phyloP scores from a whole-genome alignment of 2,113 vertebrate genomes.

The Pygoscelis antarcticus region DNA sequence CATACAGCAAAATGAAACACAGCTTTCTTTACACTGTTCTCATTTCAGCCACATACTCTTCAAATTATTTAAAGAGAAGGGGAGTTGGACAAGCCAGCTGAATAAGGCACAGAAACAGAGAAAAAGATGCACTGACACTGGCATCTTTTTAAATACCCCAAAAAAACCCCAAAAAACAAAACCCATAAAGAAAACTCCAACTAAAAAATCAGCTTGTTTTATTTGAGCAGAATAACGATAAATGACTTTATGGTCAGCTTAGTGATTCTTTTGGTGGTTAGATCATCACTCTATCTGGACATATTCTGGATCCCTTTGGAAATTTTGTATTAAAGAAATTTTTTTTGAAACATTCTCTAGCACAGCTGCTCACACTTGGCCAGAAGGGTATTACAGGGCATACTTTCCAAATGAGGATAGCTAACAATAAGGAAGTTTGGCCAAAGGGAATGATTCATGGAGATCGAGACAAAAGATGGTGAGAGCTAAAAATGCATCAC shows the following conservation, averaged over 20 bases:
- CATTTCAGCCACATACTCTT: background rate
- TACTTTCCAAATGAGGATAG: background rate
- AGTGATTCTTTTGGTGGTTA: background rate
- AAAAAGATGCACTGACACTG: background rate
- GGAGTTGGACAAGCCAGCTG: accelerated
- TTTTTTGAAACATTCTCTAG: background rate
- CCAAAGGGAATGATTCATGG: background rate
- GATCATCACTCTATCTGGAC: background rate
- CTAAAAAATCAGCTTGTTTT: background rate
- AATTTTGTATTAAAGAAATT: background rate
- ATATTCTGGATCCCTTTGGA: background rate
- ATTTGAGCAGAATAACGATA: background rate
- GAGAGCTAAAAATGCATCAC: background rate
- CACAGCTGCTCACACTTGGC: background rate
- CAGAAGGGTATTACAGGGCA: background rate
- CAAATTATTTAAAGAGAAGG: background rate
- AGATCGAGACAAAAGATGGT: background rate
- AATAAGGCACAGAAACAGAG: background rate
- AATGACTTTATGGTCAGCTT: background rate
- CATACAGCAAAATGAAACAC: background rate
- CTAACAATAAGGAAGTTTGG: background rate
- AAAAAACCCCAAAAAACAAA: too few species aligned
- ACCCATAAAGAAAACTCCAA: background rate
- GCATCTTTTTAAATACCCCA: background rate
- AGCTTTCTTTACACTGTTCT: background rate